These are phyloP conservation scores for Melieria crassipennis DNA, from an alignment of 2,888 invertebrate genomes.

Conservation along the genomic window DNA sequence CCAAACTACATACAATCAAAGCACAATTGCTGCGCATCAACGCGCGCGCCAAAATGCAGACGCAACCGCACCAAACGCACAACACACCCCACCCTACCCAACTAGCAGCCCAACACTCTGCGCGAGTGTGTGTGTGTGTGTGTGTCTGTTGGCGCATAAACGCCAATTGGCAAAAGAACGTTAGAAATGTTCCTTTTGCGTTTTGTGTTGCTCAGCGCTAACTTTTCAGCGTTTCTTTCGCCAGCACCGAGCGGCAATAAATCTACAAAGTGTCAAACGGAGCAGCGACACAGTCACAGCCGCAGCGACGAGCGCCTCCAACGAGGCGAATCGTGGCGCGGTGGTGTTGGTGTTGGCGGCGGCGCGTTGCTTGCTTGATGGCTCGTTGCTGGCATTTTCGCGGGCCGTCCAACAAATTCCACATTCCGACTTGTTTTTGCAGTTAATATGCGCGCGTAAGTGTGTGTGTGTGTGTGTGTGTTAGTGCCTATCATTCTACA, in stretches of 20 bases:
- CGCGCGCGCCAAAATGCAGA: slow-evolving; percentile 14
- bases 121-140: not conserved
- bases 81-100: not conserved
- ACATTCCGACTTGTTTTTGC: slow-evolving; percentile 24
- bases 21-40: slow-evolving; percentile 18
- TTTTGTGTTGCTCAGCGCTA: slow-evolving; percentile 52
- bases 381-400: slow-evolving; percentile 29
- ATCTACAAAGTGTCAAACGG: slow-evolving; percentile 64
- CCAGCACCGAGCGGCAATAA: slow-evolving; percentile 52
- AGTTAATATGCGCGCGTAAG: slow-evolving; percentile 23
- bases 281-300: slow-evolving; percentile 32
- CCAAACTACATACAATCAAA: slow-evolving; percentile 17
- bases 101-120: not conserved
- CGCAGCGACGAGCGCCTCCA: slow-evolving; percentile 30
- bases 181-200: not conserved
- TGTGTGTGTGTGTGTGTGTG: slow-evolving; percentile 23
- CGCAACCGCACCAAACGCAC: not conserved
- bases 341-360: slow-evolving; percentile 18
- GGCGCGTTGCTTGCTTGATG: slow-evolving; percentile 28
- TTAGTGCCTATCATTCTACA: no score
- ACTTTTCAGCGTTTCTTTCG: slow-evolving; percentile 58
- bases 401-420: slow-evolving; percentile 31
- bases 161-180: not conserved
- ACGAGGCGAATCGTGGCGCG: slow-evolving; percentile 19
- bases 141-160: slow-evolving; percentile 3